Percentiles rank a stretch among this genome's conserved stretches.
Conservation (phyloP, 1,140 invertebrate species). For the Drosophila simulans region DNA sequence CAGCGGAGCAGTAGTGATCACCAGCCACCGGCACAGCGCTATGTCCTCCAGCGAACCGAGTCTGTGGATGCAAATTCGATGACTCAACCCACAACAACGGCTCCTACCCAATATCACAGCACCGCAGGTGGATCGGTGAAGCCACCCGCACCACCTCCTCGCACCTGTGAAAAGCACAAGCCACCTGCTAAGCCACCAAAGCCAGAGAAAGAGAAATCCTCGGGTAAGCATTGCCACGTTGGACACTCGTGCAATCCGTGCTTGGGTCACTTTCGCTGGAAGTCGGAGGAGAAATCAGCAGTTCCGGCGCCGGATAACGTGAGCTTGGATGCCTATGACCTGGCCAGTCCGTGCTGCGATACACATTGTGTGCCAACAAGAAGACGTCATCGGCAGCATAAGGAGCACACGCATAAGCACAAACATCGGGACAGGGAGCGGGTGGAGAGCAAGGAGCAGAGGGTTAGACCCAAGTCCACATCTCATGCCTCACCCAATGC, state of each 20-base stretch:
- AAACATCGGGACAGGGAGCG: slow-evolving; percentile 80
- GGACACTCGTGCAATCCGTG: slow-evolving; percentile 91
- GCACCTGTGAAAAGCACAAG: slow-evolving; percentile 82
- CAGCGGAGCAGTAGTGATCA: slow-evolving; percentile 87
- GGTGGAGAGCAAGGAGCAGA: slow-evolving; percentile 69
- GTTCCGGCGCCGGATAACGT: slow-evolving; percentile 86
- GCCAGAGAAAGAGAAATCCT: slow-evolving; percentile 62
- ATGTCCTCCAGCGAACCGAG: slow-evolving; percentile 65
- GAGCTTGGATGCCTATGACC: slow-evolving; percentile 92
- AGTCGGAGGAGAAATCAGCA: slow-evolving; percentile 66
- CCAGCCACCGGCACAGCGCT: slow-evolving; percentile 46
- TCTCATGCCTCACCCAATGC: slow-evolving; percentile 80
- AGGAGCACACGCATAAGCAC: slow-evolving; percentile 87
- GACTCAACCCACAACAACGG: slow-evolving; percentile 66
- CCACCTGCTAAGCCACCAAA: slow-evolving; percentile 67
- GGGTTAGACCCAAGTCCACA: slow-evolving; percentile 84
- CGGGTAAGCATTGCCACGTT: slow-evolving; percentile 79
- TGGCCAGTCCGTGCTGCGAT: slow-evolving; percentile 93
- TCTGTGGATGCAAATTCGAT: slow-evolving; percentile 65
- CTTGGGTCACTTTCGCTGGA: slow-evolving; percentile 85
- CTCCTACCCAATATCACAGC: slow-evolving; percentile 68
- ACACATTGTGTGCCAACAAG: slow-evolving; percentile 92
- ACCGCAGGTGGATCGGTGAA: slow-evolving; percentile 33
- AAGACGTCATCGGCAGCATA: slow-evolving; percentile 87
- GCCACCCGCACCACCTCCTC: slow-evolving; percentile 74